phyloP scores from a whole-genome alignment of 1,140 invertebrate species.

The Cephus cinctus region DNA sequence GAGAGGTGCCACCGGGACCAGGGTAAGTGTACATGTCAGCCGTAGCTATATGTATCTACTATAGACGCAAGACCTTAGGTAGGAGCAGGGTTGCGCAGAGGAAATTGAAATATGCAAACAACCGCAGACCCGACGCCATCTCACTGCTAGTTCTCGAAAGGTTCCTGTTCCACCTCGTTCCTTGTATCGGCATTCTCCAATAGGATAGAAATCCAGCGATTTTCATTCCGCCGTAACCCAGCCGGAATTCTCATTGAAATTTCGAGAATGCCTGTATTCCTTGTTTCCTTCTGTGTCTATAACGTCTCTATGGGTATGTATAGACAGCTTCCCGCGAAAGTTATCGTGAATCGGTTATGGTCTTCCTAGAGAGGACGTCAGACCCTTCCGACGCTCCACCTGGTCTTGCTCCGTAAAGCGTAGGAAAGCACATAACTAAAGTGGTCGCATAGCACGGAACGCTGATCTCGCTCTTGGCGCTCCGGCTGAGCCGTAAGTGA shows the following conservation, averaged over 20 bases:
- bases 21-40: no score
- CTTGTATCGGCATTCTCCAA: no score
- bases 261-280: no score
- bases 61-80: no score
- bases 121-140: constrained; percentile 27
- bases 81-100: constrained; percentile 33
- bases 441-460: constrained; percentile 33
- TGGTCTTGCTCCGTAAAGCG: constrained; percentile 36
- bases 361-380: no score
- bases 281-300: no score
- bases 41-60: no score
- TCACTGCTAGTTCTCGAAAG: constrained; percentile 5
- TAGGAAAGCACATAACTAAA: constrained; percentile 37
- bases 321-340: background rate
- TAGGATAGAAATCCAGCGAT: no score
- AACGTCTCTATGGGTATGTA: background rate
- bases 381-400: constrained; percentile 22
- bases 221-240: background rate
- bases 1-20: no score
- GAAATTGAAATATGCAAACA: constrained; percentile 45
- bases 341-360: no score
- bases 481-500: no score
- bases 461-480: constrained; percentile 23
- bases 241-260: background rate
- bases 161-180: constrained; percentile 15